Evolutionary conservation across 1,140 invertebrate genomes (phyloP).

Genomic region (Ladona fulva): DNA sequence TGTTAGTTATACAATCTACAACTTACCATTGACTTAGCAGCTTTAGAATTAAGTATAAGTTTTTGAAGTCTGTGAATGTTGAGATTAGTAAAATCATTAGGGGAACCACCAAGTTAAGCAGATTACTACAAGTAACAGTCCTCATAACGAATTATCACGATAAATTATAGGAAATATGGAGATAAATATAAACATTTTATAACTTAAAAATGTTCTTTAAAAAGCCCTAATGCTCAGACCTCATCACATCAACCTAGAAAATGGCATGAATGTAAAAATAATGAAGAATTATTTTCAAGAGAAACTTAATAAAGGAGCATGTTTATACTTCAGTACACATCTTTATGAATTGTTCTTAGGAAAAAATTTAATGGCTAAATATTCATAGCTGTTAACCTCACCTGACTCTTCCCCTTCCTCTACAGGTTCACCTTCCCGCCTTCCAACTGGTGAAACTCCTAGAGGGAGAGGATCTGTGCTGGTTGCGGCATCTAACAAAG

Average conservation of each 20-base stretch:
- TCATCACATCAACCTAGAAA: constrained; percentile 1
- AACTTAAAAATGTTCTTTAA: too few species aligned
- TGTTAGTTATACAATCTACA: too few species aligned
- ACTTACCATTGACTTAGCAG: too few species aligned
- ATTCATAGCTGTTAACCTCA: background rate
- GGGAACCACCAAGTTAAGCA: too few species aligned
- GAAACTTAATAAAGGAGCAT: background rate
- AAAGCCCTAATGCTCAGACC: background rate
- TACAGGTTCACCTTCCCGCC: background rate
- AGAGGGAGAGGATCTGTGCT: constrained; percentile 31
- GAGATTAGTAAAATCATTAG: too few species aligned
- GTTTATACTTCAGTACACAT: too few species aligned
- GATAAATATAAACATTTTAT: background rate
- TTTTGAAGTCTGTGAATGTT: too few species aligned
- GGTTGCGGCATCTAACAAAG: constrained; percentile 49
- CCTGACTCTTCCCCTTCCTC: background rate
- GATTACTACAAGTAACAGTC: background rate
- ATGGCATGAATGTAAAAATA: background rate
- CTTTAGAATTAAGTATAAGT: too few species aligned
- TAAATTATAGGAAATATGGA: too few species aligned
- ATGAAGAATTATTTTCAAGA: background rate
- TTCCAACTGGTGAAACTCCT: background rate
- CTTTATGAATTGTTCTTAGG: too few species aligned
- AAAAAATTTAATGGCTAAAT: too few species aligned
- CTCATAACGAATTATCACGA: background rate